Evolutionary conservation across 1,140 invertebrate species (phyloP), one percentile per base, ranked within the genome.

Genomic region (Brachionus manjavacas): DNA sequence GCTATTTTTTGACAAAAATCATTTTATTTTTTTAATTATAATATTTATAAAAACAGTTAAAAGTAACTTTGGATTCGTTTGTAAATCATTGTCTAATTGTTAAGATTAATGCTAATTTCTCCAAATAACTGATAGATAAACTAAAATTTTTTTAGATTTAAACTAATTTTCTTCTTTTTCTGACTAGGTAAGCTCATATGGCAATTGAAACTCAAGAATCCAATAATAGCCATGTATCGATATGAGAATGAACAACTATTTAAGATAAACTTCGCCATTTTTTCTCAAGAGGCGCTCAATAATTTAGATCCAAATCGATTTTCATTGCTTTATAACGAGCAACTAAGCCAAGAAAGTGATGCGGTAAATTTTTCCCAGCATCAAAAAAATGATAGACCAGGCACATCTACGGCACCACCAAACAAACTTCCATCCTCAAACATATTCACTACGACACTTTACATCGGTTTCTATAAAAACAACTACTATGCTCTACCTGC

Each of bases 401-500:
- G 11, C 11, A 66, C 39, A 4, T 41, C 43, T 46, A 55, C 25
- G 16, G 23, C 55, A 25, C 49, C 43, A 20, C 35, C 28, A 31
- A 72, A 31, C 60, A 72, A 85, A 14, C 35, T 84, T 16, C 68
- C 76, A 66, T 46, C 46, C 0, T 46, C 49, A 16, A 84, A 74
- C 16, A 12, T 16, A 12, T 91, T 86, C 88, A 96, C 94, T 86
- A 94, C 94, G 78, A 97, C 95, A 0, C 90, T 98, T 16, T 99
- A 97, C 89, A 93, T 99, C 85, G 96, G 96, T 6, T 94, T 97
- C 89, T 93, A 95, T 89, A 91, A 91, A 81, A 92, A 94, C 88
- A 95, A 94, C 1, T 89, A 96, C 2, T 99, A 97, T 89, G 96
- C 96, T 0, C 88, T 98, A 52, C 95, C 95, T 3, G 95, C 95